These are phyloP conservation scores for Myiagra hebetior DNA, from an alignment of 2,113 vertebrate genomes.

Conservation along the genomic window DNA sequence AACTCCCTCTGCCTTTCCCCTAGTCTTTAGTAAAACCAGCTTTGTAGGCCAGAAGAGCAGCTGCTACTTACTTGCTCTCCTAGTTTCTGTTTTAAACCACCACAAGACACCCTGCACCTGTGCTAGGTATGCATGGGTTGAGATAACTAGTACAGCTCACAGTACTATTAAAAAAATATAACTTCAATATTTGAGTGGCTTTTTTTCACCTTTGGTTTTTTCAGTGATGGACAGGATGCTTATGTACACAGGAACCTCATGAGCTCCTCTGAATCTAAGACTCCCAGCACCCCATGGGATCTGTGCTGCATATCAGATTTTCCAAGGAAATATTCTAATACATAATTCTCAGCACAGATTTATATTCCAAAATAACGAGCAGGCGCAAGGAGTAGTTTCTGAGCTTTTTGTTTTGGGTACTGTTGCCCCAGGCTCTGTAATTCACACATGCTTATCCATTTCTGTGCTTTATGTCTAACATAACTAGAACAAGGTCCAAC, in stretches of 20 bases:
- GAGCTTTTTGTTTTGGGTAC: background rate
- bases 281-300: background rate
- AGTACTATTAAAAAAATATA: background rate
- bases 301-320: background rate
- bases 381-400: background rate
- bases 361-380: background rate
- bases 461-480: background rate
- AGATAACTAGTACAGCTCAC: background rate
- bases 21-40: background rate
- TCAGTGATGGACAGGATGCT: background rate
- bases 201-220: background rate
- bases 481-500: background rate
- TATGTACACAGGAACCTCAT: background rate
- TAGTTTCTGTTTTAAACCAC: background rate
- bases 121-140: background rate
- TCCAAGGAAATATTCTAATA: background rate
- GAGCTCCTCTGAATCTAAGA: background rate
- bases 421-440: background rate
- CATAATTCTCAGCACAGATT: background rate
- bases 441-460: background rate
- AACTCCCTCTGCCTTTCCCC: background rate
- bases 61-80: background rate
- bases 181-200: background rate
- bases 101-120: background rate
- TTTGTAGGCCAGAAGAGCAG: background rate